Percentiles rank a stretch among this genome's conserved stretches.
Evolutionary conservation across 1,140 invertebrate genomes (phyloP).

Genomic region (Mamestra configurata): DNA sequence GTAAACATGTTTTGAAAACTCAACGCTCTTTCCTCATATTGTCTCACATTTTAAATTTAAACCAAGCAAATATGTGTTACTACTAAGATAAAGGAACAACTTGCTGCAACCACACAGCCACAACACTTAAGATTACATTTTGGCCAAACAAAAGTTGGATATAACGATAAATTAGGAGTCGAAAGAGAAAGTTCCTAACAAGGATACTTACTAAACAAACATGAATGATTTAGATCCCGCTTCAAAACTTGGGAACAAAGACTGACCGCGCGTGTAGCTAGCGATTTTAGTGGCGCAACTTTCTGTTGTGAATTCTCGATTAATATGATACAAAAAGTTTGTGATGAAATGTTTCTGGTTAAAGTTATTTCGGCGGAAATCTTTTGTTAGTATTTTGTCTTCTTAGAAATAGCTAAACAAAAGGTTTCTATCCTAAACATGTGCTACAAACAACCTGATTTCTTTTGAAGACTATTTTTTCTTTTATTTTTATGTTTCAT

Average conservation of each 20-base stretch:
- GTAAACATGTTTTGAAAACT: too few species aligned
- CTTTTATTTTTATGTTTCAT: too few species aligned
- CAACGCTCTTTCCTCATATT: too few species aligned
- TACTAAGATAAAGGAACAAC: neutral
- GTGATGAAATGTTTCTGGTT: neutral
- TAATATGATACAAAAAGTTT: conserved; percentile 1
- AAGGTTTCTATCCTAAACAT: too few species aligned
- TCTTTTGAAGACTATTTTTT: too few species aligned
- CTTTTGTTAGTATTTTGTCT: neutral
- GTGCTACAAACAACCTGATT: too few species aligned
- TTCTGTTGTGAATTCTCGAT: neutral
- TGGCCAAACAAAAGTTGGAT: conserved; percentile 3
- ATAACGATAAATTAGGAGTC: conserved; percentile 34
- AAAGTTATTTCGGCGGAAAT: neutral
- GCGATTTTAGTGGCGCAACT: neutral
- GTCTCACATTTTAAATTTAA: too few species aligned
- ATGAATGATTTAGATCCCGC: conserved; percentile 34
- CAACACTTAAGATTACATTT: conserved; percentile 16
- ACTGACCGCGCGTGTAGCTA: conserved; percentile 5
- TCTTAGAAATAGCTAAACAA: neutral
- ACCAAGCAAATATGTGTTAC: neutral
- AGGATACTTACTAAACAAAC: conserved; percentile 24
- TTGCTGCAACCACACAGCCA: neutral
- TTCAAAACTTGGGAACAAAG: conserved; percentile 10
- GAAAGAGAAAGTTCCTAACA: conserved; percentile 21